Evolutionary conservation across 2,113 vertebrate species (phyloP).

Genomic region (Lasiurus borealis): DNA sequence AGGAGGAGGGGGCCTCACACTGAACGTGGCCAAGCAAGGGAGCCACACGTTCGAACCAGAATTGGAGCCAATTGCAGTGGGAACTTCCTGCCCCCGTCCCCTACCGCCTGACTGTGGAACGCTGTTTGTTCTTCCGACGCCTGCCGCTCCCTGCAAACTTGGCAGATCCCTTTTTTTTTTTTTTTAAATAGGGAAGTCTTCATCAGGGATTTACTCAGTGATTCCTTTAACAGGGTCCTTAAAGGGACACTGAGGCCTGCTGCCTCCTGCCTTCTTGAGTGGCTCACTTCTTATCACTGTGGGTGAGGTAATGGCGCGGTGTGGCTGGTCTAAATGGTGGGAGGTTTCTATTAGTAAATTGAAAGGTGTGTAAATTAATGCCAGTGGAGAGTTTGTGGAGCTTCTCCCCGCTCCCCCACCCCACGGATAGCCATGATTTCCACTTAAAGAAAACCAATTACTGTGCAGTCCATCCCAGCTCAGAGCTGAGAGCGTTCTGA

Average conservation of each 20-base stretch:
- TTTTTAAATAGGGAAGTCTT: slow-evolving; percentile 17
- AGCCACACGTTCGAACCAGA: not conserved
- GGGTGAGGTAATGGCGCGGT: slow-evolving; percentile 75
- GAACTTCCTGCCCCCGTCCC: not conserved
- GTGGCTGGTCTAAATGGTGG: slow-evolving; percentile 75
- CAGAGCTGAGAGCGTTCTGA: not conserved
- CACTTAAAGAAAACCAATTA: slow-evolving; percentile 38
- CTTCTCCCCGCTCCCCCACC: not conserved
- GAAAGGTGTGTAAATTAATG: slow-evolving; percentile 64
- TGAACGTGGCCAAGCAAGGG: not conserved
- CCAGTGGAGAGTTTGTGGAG: slow-evolving; percentile 65
- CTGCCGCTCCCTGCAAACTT: slow-evolving; percentile 48
- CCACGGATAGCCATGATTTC: slow-evolving; percentile 54
- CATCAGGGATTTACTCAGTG: slow-evolving; percentile 68
- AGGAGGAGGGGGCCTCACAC: not conserved
- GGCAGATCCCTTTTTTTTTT: not conserved
- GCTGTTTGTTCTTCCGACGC: slow-evolving; percentile 48
- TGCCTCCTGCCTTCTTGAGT: slow-evolving; percentile 79
- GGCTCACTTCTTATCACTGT: slow-evolving; percentile 81
- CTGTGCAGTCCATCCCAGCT: not conserved
- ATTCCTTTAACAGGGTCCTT: slow-evolving; percentile 75
- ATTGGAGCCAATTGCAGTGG: slow-evolving; percentile 51
- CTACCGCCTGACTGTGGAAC: not conserved
- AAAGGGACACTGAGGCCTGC: slow-evolving; percentile 63
- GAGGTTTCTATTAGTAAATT: slow-evolving; percentile 85